Conservation (phyloP, 2,888 invertebrate genomes). For the Flabesymbios commensalis region DNA sequence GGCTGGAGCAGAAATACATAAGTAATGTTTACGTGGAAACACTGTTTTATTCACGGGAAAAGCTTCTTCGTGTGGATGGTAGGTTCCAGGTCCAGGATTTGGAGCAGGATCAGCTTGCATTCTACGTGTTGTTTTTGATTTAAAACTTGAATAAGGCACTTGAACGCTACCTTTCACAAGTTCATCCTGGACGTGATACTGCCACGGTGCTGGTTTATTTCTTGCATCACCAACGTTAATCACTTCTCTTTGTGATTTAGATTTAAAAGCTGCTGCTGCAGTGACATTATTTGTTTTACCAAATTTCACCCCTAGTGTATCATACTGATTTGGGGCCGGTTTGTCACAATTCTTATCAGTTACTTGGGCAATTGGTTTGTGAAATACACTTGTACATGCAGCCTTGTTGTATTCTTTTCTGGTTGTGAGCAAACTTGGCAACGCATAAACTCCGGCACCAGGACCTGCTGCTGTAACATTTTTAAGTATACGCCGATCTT, state of each 20-base stretch:
- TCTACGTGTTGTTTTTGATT: slow-evolving; percentile 49
- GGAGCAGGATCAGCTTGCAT: slow-evolving; percentile 43
- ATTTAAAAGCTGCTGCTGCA: slow-evolving; percentile 58
- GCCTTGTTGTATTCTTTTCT: slow-evolving; percentile 51
- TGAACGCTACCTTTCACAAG: slow-evolving; percentile 45
- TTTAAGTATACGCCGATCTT: slow-evolving; percentile 45
- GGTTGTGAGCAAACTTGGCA: slow-evolving; percentile 42
- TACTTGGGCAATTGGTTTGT: slow-evolving; percentile 51
- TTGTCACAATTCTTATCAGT: slow-evolving; percentile 32
- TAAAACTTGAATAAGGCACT: slow-evolving; percentile 56
- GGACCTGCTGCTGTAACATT: slow-evolving; percentile 45
- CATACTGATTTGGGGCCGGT: slow-evolving; percentile 58
- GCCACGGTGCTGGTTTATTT: slow-evolving; percentile 52
- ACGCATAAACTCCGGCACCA: slow-evolving; percentile 50
- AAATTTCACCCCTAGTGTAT: slow-evolving; percentile 39
- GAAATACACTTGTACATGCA: slow-evolving; percentile 49
- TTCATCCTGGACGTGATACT: slow-evolving; percentile 56
- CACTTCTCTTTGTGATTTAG: slow-evolving; percentile 51
- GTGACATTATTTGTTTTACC: slow-evolving; percentile 43
- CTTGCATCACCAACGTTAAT: slow-evolving; percentile 40
- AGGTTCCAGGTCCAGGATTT: slow-evolving; percentile 59
- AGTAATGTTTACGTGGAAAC: slow-evolving; percentile 58
- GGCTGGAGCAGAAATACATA: slow-evolving; percentile 61
- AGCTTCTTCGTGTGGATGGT: slow-evolving; percentile 37
- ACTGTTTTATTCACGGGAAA: slow-evolving; percentile 38